Conservation (phyloP, 2,797 vertebrate genomes). For the Spatula clypeata region DNA sequence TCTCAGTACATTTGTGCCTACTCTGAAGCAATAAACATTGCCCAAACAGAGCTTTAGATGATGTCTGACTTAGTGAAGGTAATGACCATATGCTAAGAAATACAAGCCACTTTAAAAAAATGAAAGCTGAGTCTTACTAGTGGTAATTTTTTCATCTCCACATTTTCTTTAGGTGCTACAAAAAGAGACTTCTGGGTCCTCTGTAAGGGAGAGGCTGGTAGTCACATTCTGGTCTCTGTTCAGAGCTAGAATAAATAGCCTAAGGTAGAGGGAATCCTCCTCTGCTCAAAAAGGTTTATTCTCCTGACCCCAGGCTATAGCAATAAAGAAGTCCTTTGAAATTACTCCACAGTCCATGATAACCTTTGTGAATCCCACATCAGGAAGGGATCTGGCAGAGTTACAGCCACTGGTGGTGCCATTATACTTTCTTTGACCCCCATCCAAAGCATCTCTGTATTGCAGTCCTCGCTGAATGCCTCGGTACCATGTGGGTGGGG, state of each 20-base stretch:
- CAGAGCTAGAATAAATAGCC: constrained; percentile 3
- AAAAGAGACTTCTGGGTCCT: constrained; percentile 9
- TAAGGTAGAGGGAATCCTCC: constrained; percentile 25
- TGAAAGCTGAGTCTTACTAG: neutral
- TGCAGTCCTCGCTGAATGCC: neutral
- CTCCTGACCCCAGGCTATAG: neutral
- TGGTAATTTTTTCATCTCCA: constrained; percentile 9
- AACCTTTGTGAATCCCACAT: constrained; percentile 51
- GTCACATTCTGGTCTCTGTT: neutral
- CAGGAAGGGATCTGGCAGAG: constrained; percentile 52
- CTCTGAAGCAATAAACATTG: neutral
- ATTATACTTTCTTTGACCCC: constrained; percentile 15
- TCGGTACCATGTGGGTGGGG: neutral
- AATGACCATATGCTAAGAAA: neutral
- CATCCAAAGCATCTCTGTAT: neutral
- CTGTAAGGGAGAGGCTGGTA: neutral
- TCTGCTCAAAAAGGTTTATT: constrained; percentile 34
- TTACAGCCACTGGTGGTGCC: neutral
- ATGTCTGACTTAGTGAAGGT: neutral
- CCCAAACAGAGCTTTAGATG: neutral
- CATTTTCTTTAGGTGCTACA: constrained; percentile 7
- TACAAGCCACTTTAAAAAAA: neutral
- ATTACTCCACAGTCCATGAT: constrained; percentile 10
- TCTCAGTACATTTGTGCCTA: neutral
- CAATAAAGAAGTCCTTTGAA: constrained; percentile 45